Conservation (phyloP, 2,888 invertebrate genomes). For the Monochamus alternatus region DNA sequence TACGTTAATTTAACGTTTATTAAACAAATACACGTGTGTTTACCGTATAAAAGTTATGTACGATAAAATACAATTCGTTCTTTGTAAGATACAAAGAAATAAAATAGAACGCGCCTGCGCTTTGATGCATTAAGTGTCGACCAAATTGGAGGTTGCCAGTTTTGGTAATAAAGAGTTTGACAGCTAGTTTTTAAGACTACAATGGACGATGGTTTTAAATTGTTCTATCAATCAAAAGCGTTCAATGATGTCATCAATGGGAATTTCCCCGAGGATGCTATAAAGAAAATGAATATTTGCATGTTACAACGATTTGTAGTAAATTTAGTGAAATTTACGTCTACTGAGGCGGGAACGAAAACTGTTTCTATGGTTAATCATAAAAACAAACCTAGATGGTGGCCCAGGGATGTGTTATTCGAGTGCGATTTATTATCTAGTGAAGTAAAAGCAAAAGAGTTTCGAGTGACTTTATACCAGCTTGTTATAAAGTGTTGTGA, state of each 20-base stretch:
- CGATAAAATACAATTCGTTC: neutral
- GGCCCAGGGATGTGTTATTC: slow-evolving; percentile 53
- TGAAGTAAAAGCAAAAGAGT: slow-evolving; percentile 11
- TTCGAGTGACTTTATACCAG: slow-evolving; percentile 43
- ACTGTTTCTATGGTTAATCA: slow-evolving; percentile 20
- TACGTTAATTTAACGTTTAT: neutral
- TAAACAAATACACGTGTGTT: neutral
- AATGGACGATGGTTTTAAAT: slow-evolving; percentile 27
- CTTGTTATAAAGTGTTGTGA: slow-evolving; percentile 47
- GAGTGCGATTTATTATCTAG: slow-evolving; percentile 12
- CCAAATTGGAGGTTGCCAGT: slow-evolving; percentile 15
- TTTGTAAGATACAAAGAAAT: neutral
- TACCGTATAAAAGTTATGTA: neutral
- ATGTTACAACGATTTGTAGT: slow-evolving; percentile 53
- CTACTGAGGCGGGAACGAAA: slow-evolving; percentile 22
- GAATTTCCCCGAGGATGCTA: slow-evolving; percentile 39
- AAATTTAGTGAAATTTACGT: slow-evolving; percentile 53
- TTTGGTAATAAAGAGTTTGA: slow-evolving; percentile 12
- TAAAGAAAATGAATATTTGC: slow-evolving; percentile 45
- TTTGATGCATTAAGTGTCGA: neutral
- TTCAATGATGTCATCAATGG: slow-evolving; percentile 32
- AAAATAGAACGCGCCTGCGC: neutral
- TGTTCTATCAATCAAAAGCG: neutral
- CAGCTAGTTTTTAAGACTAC: slow-evolving; percentile 23
- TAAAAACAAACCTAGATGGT: slow-evolving; percentile 52